Evolutionary conservation across 2,797 vertebrate genomes (phyloP), one percentile per base, ranked within the genome.

Genomic region (Artibeus lituratus): DNA sequence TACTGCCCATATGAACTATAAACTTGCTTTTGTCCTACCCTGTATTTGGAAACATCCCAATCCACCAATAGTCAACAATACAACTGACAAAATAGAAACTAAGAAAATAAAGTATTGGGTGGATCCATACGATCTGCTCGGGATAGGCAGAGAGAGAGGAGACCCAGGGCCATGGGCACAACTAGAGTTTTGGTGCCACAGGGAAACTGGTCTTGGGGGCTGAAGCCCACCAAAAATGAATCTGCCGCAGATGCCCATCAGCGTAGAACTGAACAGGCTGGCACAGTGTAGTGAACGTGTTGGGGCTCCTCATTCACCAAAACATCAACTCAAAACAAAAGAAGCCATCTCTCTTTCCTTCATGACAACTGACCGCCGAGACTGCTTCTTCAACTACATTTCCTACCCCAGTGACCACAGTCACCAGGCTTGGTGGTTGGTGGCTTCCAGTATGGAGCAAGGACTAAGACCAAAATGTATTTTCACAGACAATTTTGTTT

Each of bases 371-470:
- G 37, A 32, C 39, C 2, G 16, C 24, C 24, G 59, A 55, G 35
- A 18, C 10, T 11, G 47, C 18, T 90, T 32, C 39, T 7, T 65
- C 22, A 37, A 57, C 47, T 14, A 0, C 16, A 19, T 15, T 8
- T 67, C 7, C 39, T n/a, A n/a, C 9, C 3, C 3, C 11, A 55
- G 11, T 10, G 32, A 6, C 29, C 0, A 0, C 14, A 55, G 9
- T 12, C 21, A 4, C 29, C 0, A 0, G 18, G 19, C n/a, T 37
- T 69, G 59, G 67, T 51, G 44, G 10, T 15, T n/a, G n/a, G 12
- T 42, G n/a, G 32, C 47, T 29, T 59, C 70, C 42, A 32, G 10
- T 21, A 2, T 14, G 51, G 2, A 57, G 29, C 47, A 78, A 53
- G n/a, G n/a, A 65, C n/a, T 29, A 32, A 86, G 37, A 47, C 42